phyloP scores from a whole-genome alignment of 2,888 invertebrate species.

The Empis stercorea region DNA sequence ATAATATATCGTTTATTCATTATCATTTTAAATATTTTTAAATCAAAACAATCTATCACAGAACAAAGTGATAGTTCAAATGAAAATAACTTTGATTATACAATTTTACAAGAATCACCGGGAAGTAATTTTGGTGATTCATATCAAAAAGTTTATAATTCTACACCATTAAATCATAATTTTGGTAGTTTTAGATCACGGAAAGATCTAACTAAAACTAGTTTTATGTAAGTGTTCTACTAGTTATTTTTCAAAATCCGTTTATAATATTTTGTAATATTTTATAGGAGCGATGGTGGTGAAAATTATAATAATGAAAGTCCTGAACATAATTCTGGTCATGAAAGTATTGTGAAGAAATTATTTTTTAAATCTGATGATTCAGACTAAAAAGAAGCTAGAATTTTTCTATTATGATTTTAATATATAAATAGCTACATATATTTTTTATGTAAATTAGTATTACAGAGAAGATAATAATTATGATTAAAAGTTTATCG shows the following conservation, averaged over 20 bases:
- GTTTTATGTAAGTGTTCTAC: constrained; percentile 15
- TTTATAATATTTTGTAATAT: too few relatives aligned
- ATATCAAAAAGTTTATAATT: constrained; percentile 25
- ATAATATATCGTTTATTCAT: background rate
- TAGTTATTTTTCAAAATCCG: too few relatives aligned
- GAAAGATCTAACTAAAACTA: constrained; percentile 24
- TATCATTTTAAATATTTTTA: constrained; percentile 13
- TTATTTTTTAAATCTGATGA: background rate
- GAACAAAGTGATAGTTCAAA: constrained; percentile 4
- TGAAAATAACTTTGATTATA: background rate
- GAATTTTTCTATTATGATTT: too few relatives aligned
- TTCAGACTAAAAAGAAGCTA: background rate
- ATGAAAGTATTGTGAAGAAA: background rate
- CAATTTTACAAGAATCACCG: constrained; percentile 21
- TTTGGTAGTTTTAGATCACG: constrained; percentile 20
- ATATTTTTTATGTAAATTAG: too few relatives aligned
- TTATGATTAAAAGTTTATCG: too few relatives aligned
- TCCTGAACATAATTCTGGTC: background rate
- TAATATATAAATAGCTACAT: too few relatives aligned
- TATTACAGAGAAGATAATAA: too few relatives aligned
- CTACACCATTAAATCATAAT: constrained; percentile 30
- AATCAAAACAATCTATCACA: constrained; percentile 10
- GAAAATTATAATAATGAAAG: too few relatives aligned
- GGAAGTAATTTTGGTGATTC: constrained; percentile 12
- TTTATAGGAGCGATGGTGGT: too few relatives aligned